Evolutionary conservation across 2,888 invertebrate species (phyloP).

Genomic region (Hypselothyrea guttata): DNA sequence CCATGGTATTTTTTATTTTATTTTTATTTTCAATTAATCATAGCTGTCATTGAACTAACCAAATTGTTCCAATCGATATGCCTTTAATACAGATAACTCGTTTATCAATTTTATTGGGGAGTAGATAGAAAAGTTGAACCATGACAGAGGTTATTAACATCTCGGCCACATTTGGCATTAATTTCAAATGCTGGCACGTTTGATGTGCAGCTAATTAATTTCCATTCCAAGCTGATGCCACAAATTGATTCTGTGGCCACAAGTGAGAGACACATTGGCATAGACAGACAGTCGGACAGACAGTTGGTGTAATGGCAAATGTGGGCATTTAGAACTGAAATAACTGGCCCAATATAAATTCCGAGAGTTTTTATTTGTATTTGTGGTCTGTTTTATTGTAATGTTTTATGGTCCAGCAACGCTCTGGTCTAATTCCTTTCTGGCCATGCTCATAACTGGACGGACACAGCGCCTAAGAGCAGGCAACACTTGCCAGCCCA

Average conservation of each 20-base stretch:
- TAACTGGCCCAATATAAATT: conserved; percentile 61
- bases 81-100: conserved; percentile 23
- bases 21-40: too few species aligned
- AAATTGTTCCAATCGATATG: too few species aligned
- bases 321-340: conserved; percentile 4
- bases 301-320: not conserved
- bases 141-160: conserved; percentile 33
- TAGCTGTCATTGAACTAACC: too few species aligned
- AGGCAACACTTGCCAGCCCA: conserved; percentile 42
- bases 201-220: conserved; percentile 64
- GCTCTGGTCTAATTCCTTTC: conserved; percentile 51
- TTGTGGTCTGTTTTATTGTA: conserved; percentile 64
- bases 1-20: too few species aligned
- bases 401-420: conserved; percentile 65
- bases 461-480: conserved; percentile 51
- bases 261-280: not conserved
- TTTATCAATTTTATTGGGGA: conserved; percentile 15
- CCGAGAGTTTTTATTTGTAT: conserved; percentile 54
- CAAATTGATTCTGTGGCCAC: conserved; percentile 32
- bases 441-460: conserved; percentile 43
- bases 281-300: not conserved
- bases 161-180: conserved; percentile 25
- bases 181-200: conserved; percentile 18
- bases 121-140: conserved; percentile 23
- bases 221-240: conserved; percentile 52